Evolutionary conservation across 2,888 invertebrate genomes (phyloP), one percentile per base, ranked within the genome.

Genomic region (Cantharis flavilabris): DNA sequence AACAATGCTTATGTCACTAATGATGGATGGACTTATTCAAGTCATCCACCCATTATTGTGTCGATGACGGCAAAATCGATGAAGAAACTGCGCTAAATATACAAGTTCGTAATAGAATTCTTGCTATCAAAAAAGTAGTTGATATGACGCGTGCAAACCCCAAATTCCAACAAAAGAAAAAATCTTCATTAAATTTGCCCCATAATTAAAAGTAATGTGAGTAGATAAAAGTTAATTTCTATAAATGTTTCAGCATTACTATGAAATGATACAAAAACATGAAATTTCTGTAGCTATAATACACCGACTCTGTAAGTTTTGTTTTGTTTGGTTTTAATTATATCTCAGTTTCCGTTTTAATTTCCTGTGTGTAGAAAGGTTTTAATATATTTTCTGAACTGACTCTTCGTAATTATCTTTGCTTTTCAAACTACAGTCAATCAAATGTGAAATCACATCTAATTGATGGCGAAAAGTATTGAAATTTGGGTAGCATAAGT

Each of bases 1-100:
- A 76, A 73, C 73, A 76, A 75, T 75, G 75, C 71, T 75, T 65
- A 65, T 75, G 75, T 75, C 75, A 71, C 18, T 71, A 26, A 30
- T 75, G 75, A 75, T 75, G 71, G 70, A 75, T 75, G 63, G 75
- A 26, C 71, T 49, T 71, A 71, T 73, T 33, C 63, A 33, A 18
- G 70, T 11, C 49, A 49, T 49, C 49, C 62, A 62, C 71, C 69
- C 69, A 76, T 76, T 76, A 76, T 75, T 33, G 62, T 72, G 72
- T 64, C 70, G 76, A 69, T 72, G 69, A 72, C 69, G 62, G 28
- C 62, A 62, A 72, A 33, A 70, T 76, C 63, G 76, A 69, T 69
- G 20, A 62, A 69, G 65, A 71, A 73, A 64, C 16, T 70, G 69
- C 28, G 69, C 69, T 70, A 73, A 73, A 70, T 73, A 69, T 62